phyloP scores from a whole-genome alignment of 2,113 vertebrate species.

The Oryzias curvinotus region DNA sequence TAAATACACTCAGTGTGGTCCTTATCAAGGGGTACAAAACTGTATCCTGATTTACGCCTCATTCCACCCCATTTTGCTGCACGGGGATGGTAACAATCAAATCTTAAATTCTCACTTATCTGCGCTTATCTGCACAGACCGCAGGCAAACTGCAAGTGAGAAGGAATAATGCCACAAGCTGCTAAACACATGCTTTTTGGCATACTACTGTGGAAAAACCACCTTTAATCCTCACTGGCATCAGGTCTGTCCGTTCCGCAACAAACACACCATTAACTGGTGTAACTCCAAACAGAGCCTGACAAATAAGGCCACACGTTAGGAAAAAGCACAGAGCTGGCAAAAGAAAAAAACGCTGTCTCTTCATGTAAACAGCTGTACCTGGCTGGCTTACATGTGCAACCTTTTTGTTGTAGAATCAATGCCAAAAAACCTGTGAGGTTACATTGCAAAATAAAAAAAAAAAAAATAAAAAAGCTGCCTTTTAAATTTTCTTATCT shows the following conservation, averaged over 20 bases:
- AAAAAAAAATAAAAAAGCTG: neutral
- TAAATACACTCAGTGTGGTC: slow-evolving; percentile 57
- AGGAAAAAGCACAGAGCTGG: slow-evolving; percentile 48
- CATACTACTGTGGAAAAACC: slow-evolving; percentile 71
- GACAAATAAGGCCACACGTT: slow-evolving; percentile 62
- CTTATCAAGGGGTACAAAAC: slow-evolving; percentile 47
- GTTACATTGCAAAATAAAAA: slow-evolving; percentile 33
- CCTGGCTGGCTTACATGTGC: slow-evolving; percentile 25
- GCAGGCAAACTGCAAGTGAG: slow-evolving; percentile 21
- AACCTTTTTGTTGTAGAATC: slow-evolving; percentile 32
- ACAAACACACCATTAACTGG: slow-evolving; percentile 58
- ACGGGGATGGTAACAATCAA: slow-evolving; percentile 15
- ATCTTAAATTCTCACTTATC: slow-evolving; percentile 10
- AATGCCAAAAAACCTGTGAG: slow-evolving; percentile 18
- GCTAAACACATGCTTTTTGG: slow-evolving; percentile 55
- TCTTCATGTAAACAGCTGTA: slow-evolving; percentile 41
- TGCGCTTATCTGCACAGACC: slow-evolving; percentile 5
- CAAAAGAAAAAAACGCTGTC: slow-evolving; percentile 39
- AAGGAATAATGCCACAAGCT: slow-evolving; percentile 46
- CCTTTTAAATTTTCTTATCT: slow-evolving; percentile 13
- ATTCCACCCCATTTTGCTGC: slow-evolving; percentile 17
- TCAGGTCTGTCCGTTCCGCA: slow-evolving; percentile 49
- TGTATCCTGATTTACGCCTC: slow-evolving; percentile 42
- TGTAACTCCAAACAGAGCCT: slow-evolving; percentile 69
- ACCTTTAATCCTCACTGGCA: slow-evolving; percentile 60